A percentile compares a stretch with the other conserved stretches of the same genome.
These are phyloP conservation scores for Lagopus muta DNA, from an alignment of 2,113 vertebrate species.

Conservation along the genomic window DNA sequence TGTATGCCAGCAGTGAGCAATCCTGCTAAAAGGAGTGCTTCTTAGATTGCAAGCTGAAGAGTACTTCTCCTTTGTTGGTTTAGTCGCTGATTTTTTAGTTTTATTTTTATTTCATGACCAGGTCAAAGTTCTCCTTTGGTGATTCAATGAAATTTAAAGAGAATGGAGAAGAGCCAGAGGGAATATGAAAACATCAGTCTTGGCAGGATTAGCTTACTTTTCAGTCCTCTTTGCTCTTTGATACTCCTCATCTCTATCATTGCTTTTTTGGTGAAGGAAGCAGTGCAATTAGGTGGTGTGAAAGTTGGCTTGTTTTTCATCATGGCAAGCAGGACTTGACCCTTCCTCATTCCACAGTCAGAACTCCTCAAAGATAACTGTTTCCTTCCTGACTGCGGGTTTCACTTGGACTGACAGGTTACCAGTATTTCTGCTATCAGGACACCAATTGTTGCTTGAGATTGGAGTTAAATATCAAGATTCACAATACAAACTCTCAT, in stretches of 20 bases:
- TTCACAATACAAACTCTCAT: background rate
- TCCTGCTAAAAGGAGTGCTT: background rate
- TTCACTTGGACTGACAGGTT: conserved; percentile 1
- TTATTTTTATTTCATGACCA: background rate
- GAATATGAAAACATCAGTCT: conserved; percentile 1
- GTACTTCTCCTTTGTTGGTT: background rate
- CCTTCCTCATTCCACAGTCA: background rate
- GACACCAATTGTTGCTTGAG: background rate
- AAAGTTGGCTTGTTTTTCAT: conserved; percentile 18
- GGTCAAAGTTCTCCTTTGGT: background rate
- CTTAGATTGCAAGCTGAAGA: background rate
- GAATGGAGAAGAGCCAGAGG: background rate
- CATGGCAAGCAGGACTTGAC: background rate
- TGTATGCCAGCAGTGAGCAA: background rate
- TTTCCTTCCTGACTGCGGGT: background rate
- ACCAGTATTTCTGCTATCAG: background rate
- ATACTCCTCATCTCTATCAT: background rate
- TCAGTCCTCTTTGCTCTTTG: conserved; percentile 12
- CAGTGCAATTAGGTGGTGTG: background rate
- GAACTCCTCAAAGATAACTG: background rate
- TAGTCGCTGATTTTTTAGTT: background rate
- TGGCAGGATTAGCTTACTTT: conserved; percentile 20
- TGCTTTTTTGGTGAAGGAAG: background rate
- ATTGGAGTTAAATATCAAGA: background rate
- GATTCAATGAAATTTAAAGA: conserved; percentile 34